Base-by-base conservation (phyloP, 1,140 invertebrate genomes). In the Lerema accius region DNA sequence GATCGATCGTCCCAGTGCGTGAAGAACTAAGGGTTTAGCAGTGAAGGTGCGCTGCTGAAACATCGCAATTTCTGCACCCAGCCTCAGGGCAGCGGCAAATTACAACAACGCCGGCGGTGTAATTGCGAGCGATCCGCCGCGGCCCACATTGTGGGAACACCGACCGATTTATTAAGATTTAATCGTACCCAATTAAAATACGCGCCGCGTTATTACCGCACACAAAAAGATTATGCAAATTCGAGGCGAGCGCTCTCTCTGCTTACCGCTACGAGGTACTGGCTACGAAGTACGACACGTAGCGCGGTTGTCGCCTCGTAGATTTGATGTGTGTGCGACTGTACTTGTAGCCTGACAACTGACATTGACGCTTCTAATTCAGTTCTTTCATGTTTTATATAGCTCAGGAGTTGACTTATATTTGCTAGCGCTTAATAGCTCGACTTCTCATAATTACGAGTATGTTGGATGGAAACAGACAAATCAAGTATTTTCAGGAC, bases 91-190 rank as follows among this genome's bases (percentile, higher is more conserved):
- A 76, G 71, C 65, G 71, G 66, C 79, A 85, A 87, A 89, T 87
- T 89, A 82, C 78, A 81, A 79, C 73, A 78, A 69, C 67, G 68
- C 79, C 77, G 76, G 53, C 73, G 73, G 80, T 74, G 72, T 86
- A 86, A 89, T 89, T 87, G 78, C 80, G 71, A 66, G 61, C 65
- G 68, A 66, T 69, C 48, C 68, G 65, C 42, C 63, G 69, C 65
- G 59, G 58, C 61, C 58, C 72, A 73, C 77, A 73, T 81, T 37
- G 78, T 81, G 77, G 76, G 77, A 83, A 86, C 76, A 74, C 77
- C 69, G 69, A 65, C 73, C 82, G 74, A 82, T 82, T 87, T 85
- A 87, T 85, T 84, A 86, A 85, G 82, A 85, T 85, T 85, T 86
- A 88, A 85, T 86, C 76, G 76, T 62, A 45, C 55, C 72, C 79